Evolutionary conservation across 2,797 vertebrate genomes (phyloP).

Genomic region (Pangasius krempfi): DNA sequence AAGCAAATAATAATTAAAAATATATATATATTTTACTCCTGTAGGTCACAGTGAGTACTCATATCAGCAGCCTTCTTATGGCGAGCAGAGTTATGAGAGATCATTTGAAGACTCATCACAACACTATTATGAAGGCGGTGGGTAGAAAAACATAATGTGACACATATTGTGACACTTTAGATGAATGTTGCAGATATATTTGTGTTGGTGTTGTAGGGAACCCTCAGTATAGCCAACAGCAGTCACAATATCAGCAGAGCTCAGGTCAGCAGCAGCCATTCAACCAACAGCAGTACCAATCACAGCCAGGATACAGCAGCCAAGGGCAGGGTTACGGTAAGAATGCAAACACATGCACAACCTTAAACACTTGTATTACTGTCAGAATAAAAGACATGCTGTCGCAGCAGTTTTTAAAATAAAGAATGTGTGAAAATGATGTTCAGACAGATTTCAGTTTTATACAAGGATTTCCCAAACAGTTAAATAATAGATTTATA

Average conservation of each 20-base stretch:
- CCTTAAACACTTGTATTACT: not conserved
- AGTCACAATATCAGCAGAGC: conserved; percentile 90
- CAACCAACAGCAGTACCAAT: conserved; percentile 90
- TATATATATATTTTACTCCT: conserved; percentile 43
- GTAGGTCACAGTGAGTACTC: conserved; percentile 89
- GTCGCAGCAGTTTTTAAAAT: not conserved
- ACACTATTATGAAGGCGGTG: conserved; percentile 95
- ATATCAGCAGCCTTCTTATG: conserved; percentile 90
- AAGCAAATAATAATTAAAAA: not conserved
- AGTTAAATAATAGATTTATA: not conserved
- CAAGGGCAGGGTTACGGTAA: conserved; percentile 91
- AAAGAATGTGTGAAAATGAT: not conserved
- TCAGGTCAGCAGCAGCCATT: conserved; percentile 86
- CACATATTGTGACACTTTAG: not conserved
- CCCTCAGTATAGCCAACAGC: conserved; percentile 92
- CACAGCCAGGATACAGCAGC: conserved; percentile 88
- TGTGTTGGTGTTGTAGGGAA: conserved; percentile 76
- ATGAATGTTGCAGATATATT: not conserved
- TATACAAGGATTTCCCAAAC: not conserved
- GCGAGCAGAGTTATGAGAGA: conserved; percentile 91
- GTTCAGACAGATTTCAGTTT: not conserved
- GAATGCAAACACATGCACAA: not conserved
- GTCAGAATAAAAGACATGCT: not conserved
- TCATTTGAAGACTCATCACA: conserved; percentile 92
- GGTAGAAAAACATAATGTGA: not conserved